A percentile compares a stretch with the other conserved stretches of the same genome.
Conservation (phyloP, 2,113 vertebrate genomes). For the Lasiurus cinereus region DNA sequence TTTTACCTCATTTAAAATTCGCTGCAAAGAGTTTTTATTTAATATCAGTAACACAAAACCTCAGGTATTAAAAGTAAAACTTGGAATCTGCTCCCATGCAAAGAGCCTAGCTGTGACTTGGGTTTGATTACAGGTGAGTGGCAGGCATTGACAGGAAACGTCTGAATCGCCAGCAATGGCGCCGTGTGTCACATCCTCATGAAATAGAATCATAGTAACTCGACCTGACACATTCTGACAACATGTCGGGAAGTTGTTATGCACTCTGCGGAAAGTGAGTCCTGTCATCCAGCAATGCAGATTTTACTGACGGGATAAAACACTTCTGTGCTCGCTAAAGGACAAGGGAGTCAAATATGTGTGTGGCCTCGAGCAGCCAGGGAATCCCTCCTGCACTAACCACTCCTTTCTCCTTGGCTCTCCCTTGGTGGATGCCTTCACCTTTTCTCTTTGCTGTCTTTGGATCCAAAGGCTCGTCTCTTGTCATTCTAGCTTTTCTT, state of each 20-base stretch:
- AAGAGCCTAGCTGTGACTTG: constrained; percentile 63
- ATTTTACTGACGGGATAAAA: constrained; percentile 65
- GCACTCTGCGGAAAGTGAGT: constrained; percentile 59
- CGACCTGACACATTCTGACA: constrained; percentile 73
- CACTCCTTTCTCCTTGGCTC: background rate
- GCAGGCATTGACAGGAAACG: constrained; percentile 74
- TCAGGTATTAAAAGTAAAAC: constrained; percentile 87
- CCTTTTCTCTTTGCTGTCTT: background rate
- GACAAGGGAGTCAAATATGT: constrained; percentile 64
- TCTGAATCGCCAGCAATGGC: background rate
- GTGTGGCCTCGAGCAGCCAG: constrained; percentile 25
- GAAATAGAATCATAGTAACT: constrained; percentile 60
- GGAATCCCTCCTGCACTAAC: background rate
- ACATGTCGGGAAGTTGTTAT: constrained; percentile 71
- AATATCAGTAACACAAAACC: constrained; percentile 87
- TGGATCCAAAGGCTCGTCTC: background rate
- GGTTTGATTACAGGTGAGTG: constrained; percentile 78
- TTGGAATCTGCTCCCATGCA: constrained; percentile 78
- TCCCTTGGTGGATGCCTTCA: background rate
- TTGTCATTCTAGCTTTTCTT: constrained; percentile 5
- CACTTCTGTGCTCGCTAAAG: constrained; percentile 53
- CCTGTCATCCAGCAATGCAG: constrained; percentile 67
- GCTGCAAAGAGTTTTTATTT: constrained; percentile 88
- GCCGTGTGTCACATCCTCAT: constrained; percentile 29
- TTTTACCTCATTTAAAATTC: constrained; percentile 89